A percentile compares a stretch with the other conserved stretches of the same genome.
Evolutionary conservation across 2,797 vertebrate species (phyloP).

Genomic region (Lepilemur ruficaudatus): DNA sequence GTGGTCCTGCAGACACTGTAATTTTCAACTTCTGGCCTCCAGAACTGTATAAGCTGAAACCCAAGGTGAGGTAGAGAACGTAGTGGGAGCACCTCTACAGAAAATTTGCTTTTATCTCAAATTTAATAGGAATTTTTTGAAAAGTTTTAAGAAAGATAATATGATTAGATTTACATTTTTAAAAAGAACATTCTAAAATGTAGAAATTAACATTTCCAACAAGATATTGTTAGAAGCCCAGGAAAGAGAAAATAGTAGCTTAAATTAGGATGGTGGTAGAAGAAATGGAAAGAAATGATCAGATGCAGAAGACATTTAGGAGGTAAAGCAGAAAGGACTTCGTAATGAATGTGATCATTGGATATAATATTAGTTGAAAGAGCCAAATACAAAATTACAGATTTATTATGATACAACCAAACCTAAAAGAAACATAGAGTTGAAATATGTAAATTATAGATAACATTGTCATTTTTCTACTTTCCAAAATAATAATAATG

Average conservation of each 20-base stretch:
- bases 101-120: neutral
- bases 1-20: too few relatives aligned
- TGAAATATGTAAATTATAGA: neutral
- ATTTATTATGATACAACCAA: slow-evolving; percentile 4
- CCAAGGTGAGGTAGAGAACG: neutral
- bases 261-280: neutral
- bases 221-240: neutral
- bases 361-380: neutral
- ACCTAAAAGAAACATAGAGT: neutral
- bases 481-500: neutral
- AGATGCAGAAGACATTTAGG: neutral
- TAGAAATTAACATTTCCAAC: neutral
- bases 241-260: neutral
- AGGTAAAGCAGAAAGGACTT: neutral
- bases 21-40: neutral
- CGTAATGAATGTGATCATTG: neutral
- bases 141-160: neutral
- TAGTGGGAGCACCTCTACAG: neutral
- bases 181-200: neutral
- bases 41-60: neutral
- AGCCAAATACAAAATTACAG: slow-evolving; percentile 27
- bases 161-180: neutral
- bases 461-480: slow-evolving; percentile 30
- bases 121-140: neutral
- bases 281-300: neutral